Evolutionary conservation across 2,113 vertebrate species (phyloP), one percentile per base, ranked within the genome.

Genomic region (Copsychus sechellarum): DNA sequence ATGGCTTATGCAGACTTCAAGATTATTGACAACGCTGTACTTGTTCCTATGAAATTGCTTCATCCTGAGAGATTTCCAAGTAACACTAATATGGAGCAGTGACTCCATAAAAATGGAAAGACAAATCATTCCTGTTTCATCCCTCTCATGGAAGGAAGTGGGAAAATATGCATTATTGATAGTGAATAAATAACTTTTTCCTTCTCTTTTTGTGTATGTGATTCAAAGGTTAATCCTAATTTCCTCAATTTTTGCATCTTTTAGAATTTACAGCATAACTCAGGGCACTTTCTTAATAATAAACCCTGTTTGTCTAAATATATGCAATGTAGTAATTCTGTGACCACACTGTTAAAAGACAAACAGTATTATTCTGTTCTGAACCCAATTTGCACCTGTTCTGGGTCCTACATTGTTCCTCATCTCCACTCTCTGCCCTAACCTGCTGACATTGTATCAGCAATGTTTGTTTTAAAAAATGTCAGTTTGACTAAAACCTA

Each of bases 1-100:
- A 96, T 95, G 79, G 54, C 29, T 95, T 92, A 69, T 74, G 91
- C 56, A 86, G 80, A 45, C 61, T 88, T 56, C 57, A 90, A 38
- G 38, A 47, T 45, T 77, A 34, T 38, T 91, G 64, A 95, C 76
- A 95, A 87, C 16, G 29, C 48, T 74, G 6, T 81, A 50, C 36
- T 90, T 86, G 14, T 78, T 93, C 64, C 58, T 73, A 28, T 29
- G 29, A 84, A 67, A 93, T 81, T 58, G 71, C 82, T 93, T 92
- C 69, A 58, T 93, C 70, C 62, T 54, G 53, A 85, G 82, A 86
- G 65, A 85, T 84, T 91, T 91, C 81, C 66, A 66, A 34, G 29
- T 40, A 88, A 64, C 40, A 48, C 36, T 56, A 79, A 81, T 80
- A 80, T 23, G 25, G 26, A 89, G 47, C 42, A 45, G 11, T 84